A percentile compares a stretch with the other conserved stretches of the same genome.
Evolutionary conservation across 2,888 invertebrate species (phyloP).

Genomic region (Pristionchus entomophagus): DNA sequence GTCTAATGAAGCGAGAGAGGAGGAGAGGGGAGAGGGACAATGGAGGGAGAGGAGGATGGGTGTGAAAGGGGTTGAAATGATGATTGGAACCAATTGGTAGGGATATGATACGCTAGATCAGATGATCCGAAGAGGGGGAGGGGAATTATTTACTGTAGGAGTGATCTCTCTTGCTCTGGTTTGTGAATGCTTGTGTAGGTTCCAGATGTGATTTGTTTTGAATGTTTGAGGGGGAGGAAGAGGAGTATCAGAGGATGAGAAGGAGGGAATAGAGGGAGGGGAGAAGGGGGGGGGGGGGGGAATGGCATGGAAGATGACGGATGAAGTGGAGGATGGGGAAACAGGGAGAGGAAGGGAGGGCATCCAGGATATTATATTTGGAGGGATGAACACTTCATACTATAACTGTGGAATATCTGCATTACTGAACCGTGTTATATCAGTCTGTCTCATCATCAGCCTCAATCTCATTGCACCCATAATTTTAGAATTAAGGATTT

Average conservation of each 20-base stretch:
- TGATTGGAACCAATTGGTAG: not conserved
- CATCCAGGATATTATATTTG: not conserved
- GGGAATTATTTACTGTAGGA: not conserved
- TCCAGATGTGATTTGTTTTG: constrained; percentile 23
- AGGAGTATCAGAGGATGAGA: not conserved
- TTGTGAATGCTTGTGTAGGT: constrained; percentile 13
- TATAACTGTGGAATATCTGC: too few relatives aligned
- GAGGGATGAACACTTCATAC: too few relatives aligned
- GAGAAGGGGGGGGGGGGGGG: not conserved
- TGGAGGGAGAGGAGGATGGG: not conserved
- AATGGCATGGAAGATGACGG: constrained; percentile 32
- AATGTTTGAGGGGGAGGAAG: not conserved
- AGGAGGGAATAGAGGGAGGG: too few relatives aligned
- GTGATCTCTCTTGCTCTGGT: not conserved
- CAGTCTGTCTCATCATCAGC: not conserved
- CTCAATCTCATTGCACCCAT: too few relatives aligned
- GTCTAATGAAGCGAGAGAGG: constrained; percentile 36
- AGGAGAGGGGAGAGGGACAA: not conserved
- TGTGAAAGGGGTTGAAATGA: constrained; percentile 23
- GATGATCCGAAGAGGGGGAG: not conserved
- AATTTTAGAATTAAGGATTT: too few relatives aligned
- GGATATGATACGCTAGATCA: not conserved
- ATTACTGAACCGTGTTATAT: not conserved
- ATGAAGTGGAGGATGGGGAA: constrained; percentile 11
- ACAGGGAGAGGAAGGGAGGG: not conserved